Evolutionary conservation across 1,140 invertebrate species (phyloP), one percentile per base, ranked within the genome.

Genomic region (Drosophila prosaltans): DNA sequence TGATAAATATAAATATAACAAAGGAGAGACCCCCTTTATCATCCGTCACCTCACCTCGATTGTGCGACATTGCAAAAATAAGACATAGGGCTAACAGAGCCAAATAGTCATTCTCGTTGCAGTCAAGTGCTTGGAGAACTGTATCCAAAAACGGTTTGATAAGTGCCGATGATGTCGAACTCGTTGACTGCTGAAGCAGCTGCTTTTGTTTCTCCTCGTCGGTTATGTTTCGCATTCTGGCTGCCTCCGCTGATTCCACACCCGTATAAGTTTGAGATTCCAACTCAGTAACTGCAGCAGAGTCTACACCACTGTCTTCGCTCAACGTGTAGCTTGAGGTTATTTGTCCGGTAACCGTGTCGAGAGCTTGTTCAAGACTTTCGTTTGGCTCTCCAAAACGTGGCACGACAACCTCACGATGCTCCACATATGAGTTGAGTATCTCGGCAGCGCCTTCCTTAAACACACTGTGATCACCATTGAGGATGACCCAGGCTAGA

Each of bases 171-270:
- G 0, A 61, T 36, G 63, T 48, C 7, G 82, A 82, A 77, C 41
- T 77, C 62, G 40, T 92, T 30, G 65, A 84, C 88, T 84, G 84
- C 81, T 60, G 94, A 91, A 81, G 91, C 93, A 95, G 94, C 75
- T 97, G 95, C 90, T 98, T 94, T 76, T 97, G 95, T 90, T 98
- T 98, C 82, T 98, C 97, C 92, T 99, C 98, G 86, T 99, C 97
- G 0, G 97, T 98, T 24, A 98, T 97, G 93, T 98, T 98, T 21
- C 93, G 92, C 30, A 91, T 65, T 40, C 74, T 74, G 0, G 32
- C 36, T 8, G 32, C 57, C 2, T 41, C 54, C 7, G 73, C 72
- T 5, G 72, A 65, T 48, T 83, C 90, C 11, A 65, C 57, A 41
- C 60, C 68, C 3, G 65, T 69, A 7, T 36, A 69, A 1, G 66